These are phyloP conservation scores for Epirrhoe tristata DNA, from an alignment of 2,888 invertebrate species.

Conservation along the genomic window DNA sequence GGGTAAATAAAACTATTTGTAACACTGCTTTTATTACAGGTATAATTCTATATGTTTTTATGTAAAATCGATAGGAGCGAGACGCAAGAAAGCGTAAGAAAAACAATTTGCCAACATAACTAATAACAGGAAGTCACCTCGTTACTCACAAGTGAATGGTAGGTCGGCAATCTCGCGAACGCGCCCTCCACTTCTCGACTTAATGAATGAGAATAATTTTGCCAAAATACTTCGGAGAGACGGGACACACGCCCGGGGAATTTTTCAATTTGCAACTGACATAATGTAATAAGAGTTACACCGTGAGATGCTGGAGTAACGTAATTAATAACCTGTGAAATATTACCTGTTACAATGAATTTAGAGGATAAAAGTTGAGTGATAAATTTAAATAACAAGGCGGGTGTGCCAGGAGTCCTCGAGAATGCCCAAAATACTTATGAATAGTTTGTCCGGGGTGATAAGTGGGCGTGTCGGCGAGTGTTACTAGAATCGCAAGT, in stretches of 20 bases:
- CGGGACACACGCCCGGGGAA: conserved; percentile 84
- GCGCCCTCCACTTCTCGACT: conserved; percentile 80
- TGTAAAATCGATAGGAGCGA: conserved; percentile 60
- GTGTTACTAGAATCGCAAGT: conserved; percentile 74
- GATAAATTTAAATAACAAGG: conserved; percentile 84
- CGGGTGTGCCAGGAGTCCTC: conserved; percentile 55
- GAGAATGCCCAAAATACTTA: conserved; percentile 76
- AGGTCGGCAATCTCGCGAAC: conserved; percentile 80
- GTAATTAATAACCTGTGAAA: conserved; percentile 85
- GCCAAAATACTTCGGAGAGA: conserved; percentile 83
- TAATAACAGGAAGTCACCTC: conserved; percentile 83
- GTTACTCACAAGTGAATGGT: conserved; percentile 82
- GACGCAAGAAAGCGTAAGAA: conserved; percentile 69
- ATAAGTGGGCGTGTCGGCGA: conserved; percentile 74
- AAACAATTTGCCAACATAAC: conserved; percentile 81
- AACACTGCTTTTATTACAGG: conserved; percentile 48
- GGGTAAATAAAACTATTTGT: conserved; percentile 47
- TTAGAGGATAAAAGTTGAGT: conserved; percentile 85
- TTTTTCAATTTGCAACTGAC: conserved; percentile 86
- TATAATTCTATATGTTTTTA: conserved; percentile 53
- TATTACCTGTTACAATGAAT: conserved; percentile 85
- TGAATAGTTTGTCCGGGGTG: conserved; percentile 78
- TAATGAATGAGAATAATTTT: conserved; percentile 85
- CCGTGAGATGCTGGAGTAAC: conserved; percentile 79
- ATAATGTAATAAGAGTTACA: conserved; percentile 85